Evolutionary conservation across 2,888 invertebrate species (phyloP).

Genomic region (Physocephala rufipes): DNA sequence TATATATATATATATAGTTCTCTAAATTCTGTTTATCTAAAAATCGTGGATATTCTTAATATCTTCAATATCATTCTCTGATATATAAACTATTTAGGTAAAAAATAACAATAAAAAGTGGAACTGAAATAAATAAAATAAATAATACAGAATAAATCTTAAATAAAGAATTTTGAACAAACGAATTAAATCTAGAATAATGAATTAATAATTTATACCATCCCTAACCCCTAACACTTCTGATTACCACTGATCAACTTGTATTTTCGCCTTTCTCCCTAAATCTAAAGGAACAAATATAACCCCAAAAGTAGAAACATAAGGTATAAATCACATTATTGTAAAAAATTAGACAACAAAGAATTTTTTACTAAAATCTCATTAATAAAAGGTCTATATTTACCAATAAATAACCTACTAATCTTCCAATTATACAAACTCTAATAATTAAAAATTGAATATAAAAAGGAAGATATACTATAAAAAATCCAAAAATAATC

Average conservation of each 20-base stretch:
- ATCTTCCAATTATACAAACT: constrained; percentile 62
- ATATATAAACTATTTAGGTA: constrained; percentile 65
- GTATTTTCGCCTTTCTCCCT: no score
- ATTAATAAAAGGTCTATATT: neutral
- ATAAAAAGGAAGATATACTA: constrained; percentile 69
- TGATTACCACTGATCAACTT: neutral
- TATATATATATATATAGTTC: constrained; percentile 58
- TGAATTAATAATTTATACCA: neutral
- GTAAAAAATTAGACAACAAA: no score
- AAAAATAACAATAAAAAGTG: constrained; percentile 47
- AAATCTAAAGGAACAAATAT: neutral
- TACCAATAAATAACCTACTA: neutral
- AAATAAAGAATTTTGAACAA: constrained; percentile 50
- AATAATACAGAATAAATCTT: constrained; percentile 53
- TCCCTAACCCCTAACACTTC: neutral
- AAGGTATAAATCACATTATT: constrained; percentile 16
- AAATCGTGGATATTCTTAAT: constrained; percentile 61
- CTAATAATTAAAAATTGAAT: no score
- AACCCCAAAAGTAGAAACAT: neutral
- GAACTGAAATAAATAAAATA: no score
- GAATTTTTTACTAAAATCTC: neutral
- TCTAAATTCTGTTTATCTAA: constrained; percentile 46
- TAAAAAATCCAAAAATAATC: constrained; percentile 68
- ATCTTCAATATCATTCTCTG: constrained; percentile 68
- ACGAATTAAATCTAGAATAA: constrained; percentile 56